Evolutionary conservation across 2,113 vertebrate species (phyloP).

Genomic region (Sebastes fasciatus): DNA sequence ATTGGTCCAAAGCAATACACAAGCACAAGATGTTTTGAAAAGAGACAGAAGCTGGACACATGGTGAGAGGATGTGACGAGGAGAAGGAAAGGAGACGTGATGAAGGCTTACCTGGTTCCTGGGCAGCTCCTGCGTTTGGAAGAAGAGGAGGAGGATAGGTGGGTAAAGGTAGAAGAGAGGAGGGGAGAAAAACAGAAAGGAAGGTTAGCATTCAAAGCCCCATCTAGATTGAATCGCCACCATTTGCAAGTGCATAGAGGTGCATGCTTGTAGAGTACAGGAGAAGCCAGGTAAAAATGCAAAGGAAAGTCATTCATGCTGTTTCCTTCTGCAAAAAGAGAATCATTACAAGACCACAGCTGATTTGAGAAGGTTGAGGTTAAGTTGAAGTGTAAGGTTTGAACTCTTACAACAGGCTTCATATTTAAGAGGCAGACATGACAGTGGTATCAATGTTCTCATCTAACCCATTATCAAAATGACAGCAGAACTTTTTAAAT

Average conservation of each 20-base stretch:
- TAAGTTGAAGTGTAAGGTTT: conserved; percentile 1
- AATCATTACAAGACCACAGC: background rate
- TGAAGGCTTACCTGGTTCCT: conserved; percentile 80
- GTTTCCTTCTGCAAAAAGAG: conserved; percentile 1
- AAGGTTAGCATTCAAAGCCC: conserved; percentile 62
- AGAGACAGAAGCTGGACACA: background rate
- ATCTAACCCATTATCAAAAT: background rate
- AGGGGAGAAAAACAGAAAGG: conserved; percentile 51
- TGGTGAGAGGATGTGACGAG: conserved; percentile 12
- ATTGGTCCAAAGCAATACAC: background rate
- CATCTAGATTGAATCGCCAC: conserved; percentile 23
- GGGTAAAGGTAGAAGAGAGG: conserved; percentile 1
- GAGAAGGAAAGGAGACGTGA: conserved; percentile 34
- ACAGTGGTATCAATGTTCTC: background rate
- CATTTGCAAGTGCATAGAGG: conserved; percentile 19
- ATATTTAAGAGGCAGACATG: background rate
- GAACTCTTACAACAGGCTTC: background rate
- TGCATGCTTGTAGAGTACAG: conserved; percentile 50
- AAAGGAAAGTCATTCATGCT: conserved; percentile 1
- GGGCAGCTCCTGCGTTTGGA: conserved; percentile 80
- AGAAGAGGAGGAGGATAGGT: conserved; percentile 23
- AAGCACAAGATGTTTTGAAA: background rate
- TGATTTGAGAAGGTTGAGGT: conserved; percentile 9
- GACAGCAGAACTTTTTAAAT: conserved; percentile 1
- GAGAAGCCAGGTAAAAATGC: conserved; percentile 16